phyloP scores from a whole-genome alignment of 2,797 vertebrate genomes.

The Leucoraja ocellata region DNA sequence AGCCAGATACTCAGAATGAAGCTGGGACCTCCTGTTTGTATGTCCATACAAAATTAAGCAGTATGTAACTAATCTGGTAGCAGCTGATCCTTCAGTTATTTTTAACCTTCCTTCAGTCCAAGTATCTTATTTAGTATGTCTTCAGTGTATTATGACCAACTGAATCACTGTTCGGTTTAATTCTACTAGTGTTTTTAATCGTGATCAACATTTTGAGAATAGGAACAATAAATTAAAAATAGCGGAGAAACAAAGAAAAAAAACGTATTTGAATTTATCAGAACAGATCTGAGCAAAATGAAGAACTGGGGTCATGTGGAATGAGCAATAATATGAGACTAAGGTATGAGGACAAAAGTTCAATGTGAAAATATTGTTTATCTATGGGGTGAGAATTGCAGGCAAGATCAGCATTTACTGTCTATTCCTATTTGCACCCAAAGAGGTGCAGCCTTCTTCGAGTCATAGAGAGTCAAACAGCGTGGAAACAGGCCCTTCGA shows the following conservation, averaged over 20 bases:
- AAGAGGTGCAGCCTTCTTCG: too few species aligned
- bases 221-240: background rate
- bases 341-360: background rate
- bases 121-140: background rate
- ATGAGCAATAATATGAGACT: background rate
- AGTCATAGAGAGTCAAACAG: too few species aligned
- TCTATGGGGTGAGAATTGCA: background rate
- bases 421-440: too few species aligned
- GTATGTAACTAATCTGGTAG: background rate
- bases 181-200: background rate
- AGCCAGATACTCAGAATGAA: background rate
- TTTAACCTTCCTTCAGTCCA: background rate
- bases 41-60: background rate
- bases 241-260: background rate
- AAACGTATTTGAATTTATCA: background rate
- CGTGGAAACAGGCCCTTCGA: too few species aligned
- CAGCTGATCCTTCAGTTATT: background rate
- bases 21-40: background rate
- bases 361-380: background rate
- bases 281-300: background rate
- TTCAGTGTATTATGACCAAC: constrained; percentile 2
- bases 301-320: background rate
- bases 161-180: background rate
- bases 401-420: background rate
- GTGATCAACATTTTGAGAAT: background rate